phyloP scores from a whole-genome alignment of 2,113 vertebrate genomes.

The Poeciliopsis occidentalis region DNA sequence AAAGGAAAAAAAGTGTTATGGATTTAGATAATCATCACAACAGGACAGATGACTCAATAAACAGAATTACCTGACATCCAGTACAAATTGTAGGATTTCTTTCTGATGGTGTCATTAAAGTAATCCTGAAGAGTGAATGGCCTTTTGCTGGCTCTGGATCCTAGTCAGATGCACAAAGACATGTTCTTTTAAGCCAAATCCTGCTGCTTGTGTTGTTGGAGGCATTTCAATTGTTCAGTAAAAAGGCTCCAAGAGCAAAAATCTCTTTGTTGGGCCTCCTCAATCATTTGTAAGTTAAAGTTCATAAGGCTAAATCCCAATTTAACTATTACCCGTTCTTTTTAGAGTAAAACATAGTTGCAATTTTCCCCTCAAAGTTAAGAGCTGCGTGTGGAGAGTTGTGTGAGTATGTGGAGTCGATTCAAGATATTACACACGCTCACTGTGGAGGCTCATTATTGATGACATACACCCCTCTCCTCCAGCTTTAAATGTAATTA shows the following conservation, averaged over 20 bases:
- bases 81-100: constrained; percentile 86
- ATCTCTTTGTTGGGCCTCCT: not conserved
- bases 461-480: no score
- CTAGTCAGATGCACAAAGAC: constrained; percentile 53
- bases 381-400: no score
- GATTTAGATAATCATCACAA: not conserved
- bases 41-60: not conserved
- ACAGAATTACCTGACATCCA: constrained; percentile 93
- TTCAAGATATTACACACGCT: no score
- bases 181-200: not conserved
- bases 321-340: no score
- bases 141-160: constrained; percentile 48
- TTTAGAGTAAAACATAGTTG: no score
- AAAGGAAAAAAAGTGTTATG: not conserved
- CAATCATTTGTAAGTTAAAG: no score
- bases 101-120: constrained; percentile 88
- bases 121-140: constrained; percentile 87
- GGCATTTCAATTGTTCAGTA: not conserved
- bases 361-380: no score
- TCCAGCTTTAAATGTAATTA: no score
- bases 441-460: no score
- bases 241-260: no score
- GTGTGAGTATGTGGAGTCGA: no score
- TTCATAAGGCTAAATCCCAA: no score
- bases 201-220: not conserved